Percentiles rank a stretch among this genome's conserved stretches.
Conservation (phyloP, 2,113 vertebrate species). For the Oncorhynchus keta region DNA sequence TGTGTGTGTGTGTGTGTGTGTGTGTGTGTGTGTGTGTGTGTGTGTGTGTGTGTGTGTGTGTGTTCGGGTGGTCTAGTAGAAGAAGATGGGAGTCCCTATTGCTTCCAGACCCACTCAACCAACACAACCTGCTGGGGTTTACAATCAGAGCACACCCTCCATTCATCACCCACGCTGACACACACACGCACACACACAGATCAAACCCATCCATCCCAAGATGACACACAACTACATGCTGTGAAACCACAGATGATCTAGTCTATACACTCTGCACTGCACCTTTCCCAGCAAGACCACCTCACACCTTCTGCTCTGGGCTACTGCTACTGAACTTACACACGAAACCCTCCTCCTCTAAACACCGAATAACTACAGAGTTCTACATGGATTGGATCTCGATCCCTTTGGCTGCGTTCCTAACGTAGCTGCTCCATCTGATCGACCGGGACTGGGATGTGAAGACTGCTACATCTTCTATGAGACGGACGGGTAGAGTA, state of each 20-base stretch:
- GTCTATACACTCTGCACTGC: constrained; percentile 34
- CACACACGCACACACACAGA: constrained; percentile 9
- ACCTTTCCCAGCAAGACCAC: background rate
- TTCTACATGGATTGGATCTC: too few species aligned
- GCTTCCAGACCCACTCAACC: constrained; percentile 23
- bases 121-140: constrained; percentile 56
- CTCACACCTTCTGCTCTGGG: background rate
- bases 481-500: background rate
- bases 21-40: constrained; percentile 81
- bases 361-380: too few species aligned
- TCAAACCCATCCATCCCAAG: constrained; percentile 79
- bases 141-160: constrained; percentile 43
- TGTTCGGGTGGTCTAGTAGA: constrained; percentile 86
- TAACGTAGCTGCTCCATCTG: too few species aligned
- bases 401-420: too few species aligned
- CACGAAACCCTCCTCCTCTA: too few species aligned
- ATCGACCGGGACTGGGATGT: too few species aligned
- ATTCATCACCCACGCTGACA: constrained; percentile 7
- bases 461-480: too few species aligned
- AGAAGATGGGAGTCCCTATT: constrained; percentile 52
- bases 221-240: constrained; percentile 71
- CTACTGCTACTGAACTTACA: background rate
- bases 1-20: constrained; percentile 80
- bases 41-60: constrained; percentile 74
- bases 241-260: constrained; percentile 78